A percentile compares a stretch with the other conserved stretches of the same genome.
Evolutionary conservation across 2,888 invertebrate genomes (phyloP).

Genomic region (Latrodectus hesperus): DNA sequence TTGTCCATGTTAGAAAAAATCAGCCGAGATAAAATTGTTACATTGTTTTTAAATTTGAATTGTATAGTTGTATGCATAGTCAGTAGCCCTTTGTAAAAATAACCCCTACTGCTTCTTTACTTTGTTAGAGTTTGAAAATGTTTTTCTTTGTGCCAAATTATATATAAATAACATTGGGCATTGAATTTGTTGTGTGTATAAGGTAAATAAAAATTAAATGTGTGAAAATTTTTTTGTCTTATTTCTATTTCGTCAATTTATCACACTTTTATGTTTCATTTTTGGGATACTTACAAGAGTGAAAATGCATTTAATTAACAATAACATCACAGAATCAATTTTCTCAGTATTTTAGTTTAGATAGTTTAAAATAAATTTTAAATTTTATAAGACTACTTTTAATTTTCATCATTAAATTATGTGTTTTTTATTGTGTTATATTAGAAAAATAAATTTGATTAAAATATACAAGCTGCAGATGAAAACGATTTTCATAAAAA

Average conservation of each 20-base stretch:
- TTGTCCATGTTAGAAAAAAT: slow-evolving; percentile 22
- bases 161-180: slow-evolving; percentile 41
- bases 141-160: slow-evolving; percentile 20
- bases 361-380: no score
- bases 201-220: slow-evolving; percentile 40
- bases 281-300: no score
- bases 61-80: slow-evolving; percentile 34
- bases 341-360: no score
- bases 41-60: slow-evolving; percentile 30
- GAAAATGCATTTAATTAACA: no score
- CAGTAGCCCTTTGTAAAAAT: slow-evolving; percentile 38
- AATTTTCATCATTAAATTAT: no score
- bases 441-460: no score
- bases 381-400: no score
- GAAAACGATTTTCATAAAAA: no score
- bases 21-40: slow-evolving; percentile 23
- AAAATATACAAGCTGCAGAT: no score
- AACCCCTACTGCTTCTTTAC: slow-evolving; percentile 11
- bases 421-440: no score
- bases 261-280: no score
- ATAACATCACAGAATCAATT: no score
- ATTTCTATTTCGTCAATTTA: not conserved
- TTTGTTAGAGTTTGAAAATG: slow-evolving; percentile 43
- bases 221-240: not conserved
- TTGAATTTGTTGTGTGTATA: slow-evolving; percentile 53